Evolutionary conservation across 2,888 invertebrate genomes (phyloP), one percentile per base, ranked within the genome.

Genomic region (Hirtodrosophila cameraria): DNA sequence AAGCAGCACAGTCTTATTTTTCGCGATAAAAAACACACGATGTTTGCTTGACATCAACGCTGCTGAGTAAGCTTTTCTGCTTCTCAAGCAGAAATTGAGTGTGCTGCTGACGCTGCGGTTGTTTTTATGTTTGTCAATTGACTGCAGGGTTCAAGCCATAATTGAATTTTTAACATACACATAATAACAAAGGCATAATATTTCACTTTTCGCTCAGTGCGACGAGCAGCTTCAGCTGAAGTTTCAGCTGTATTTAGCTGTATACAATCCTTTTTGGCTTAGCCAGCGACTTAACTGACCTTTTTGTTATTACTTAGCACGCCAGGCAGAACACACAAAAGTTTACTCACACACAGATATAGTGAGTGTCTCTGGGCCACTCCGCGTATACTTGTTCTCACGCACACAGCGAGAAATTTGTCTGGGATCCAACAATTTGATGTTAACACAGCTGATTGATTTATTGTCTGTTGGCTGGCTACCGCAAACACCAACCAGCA

Each of bases 391-490:
- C n/a, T n/a, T n/a, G n/a, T n/a, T n/a, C 27, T n/a, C 46, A 54
- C 35, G 50, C 39, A 70, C 20, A 50, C 35, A 55, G 45, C 13
- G 36, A 43, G 62, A 53, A 67, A n/a, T n/a, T 65, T 85, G 85
- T 86, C 85, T 79, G 77, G 58, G 74, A n/a, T 63, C 45, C 35
- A 48, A 59, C 64, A 82, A 81, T 79, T 83, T 64, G 48, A 86
- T 87, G 86, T 86, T 85, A 65, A 82, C 83, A 67, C 86, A 87
- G 87, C 86, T 81, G 80, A 81, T 81, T 81, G 80, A 81, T 81
- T 81, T 81, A 81, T 81, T 86, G 79, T 80, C 80, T 73, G 87
- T 60, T 85, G 65, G 78, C 35, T 81, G 72, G 52, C 76, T 58
- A 70, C 63, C 59, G 62, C 76, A 73, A 80, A 80, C 73, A 75